Conservation (phyloP, 2,888 invertebrate genomes). For the Folsomia manolachei region DNA sequence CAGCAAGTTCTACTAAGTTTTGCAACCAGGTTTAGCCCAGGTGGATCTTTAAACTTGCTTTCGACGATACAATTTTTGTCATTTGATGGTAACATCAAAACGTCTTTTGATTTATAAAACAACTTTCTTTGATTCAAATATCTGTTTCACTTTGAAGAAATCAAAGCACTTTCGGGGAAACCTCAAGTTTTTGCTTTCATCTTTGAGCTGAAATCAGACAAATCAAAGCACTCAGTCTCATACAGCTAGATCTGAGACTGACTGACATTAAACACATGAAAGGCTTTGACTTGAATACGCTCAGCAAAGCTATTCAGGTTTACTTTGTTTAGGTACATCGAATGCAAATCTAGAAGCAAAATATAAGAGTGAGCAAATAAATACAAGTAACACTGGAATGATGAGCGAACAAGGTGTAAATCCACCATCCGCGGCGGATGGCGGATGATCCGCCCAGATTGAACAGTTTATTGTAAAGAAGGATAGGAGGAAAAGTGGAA, state of each 20-base stretch:
- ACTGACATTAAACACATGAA: not conserved
- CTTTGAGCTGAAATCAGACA: constrained; percentile 6
- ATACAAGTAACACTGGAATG: not conserved
- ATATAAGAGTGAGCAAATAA: not conserved
- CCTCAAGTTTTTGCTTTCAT: not conserved
- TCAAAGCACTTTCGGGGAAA: not conserved
- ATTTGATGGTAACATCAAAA: not conserved
- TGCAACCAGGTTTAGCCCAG: not conserved
- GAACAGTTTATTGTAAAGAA: not conserved
- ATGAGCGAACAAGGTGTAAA: not conserved
- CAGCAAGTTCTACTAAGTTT: too few species aligned
- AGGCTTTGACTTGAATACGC: too few species aligned
- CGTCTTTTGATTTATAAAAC: constrained; percentile 13
- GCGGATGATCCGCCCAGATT: too few species aligned
- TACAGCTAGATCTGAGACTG: not conserved
- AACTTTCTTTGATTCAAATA: constrained; percentile 12
- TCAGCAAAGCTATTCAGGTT: not conserved
- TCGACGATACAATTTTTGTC: not conserved
- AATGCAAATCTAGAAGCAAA: not conserved
- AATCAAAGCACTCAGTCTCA: not conserved
- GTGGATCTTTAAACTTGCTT: too few species aligned
- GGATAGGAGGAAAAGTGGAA: not conserved
- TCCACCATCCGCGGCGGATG: too few species aligned
- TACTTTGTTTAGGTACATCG: too few species aligned
- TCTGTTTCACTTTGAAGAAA: constrained; percentile 17